Evolutionary conservation across 1,140 invertebrate genomes (phyloP).

Genomic region (Drosophila prosaltans): DNA sequence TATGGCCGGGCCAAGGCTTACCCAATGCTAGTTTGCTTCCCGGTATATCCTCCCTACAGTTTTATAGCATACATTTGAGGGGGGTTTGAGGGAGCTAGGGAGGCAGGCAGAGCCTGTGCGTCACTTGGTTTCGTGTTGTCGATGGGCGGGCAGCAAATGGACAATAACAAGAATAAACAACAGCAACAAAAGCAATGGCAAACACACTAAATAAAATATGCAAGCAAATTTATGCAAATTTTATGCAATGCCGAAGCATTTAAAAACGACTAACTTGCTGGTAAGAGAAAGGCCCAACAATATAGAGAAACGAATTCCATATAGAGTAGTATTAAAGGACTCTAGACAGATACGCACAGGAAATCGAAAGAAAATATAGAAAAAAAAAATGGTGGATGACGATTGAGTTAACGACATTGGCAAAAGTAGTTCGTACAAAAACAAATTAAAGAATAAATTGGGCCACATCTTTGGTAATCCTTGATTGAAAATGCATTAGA

Average conservation of each 20-base stretch:
- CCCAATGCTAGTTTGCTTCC: background rate
- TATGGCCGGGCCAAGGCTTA: constrained; percentile 35
- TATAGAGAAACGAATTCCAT: too few relatives aligned
- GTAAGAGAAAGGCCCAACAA: background rate
- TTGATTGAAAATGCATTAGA: constrained; percentile 4
- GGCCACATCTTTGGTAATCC: background rate
- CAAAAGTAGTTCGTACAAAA: background rate
- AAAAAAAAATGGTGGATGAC: background rate
- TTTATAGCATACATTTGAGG: constrained; percentile 56
- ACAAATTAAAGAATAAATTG: constrained; percentile 6
- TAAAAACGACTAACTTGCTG: constrained; percentile 67
- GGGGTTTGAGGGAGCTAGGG: background rate
- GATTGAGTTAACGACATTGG: background rate
- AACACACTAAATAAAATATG: constrained; percentile 75
- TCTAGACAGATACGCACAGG: constrained; percentile 19
- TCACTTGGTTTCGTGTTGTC: constrained; percentile 8
- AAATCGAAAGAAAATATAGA: constrained; percentile 15
- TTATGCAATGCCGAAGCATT: constrained; percentile 79
- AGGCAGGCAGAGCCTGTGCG: constrained; percentile 31
- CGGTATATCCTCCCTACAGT: constrained; percentile 13
- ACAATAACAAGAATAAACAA: constrained; percentile 41
- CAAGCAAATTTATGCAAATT: constrained; percentile 75
- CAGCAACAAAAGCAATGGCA: constrained; percentile 42
- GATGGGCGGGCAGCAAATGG: constrained; percentile 58
- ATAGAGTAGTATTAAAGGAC: constrained; percentile 26